Conservation (phyloP, 1,140 invertebrate genomes). For the Drosophila oshimai region DNA sequence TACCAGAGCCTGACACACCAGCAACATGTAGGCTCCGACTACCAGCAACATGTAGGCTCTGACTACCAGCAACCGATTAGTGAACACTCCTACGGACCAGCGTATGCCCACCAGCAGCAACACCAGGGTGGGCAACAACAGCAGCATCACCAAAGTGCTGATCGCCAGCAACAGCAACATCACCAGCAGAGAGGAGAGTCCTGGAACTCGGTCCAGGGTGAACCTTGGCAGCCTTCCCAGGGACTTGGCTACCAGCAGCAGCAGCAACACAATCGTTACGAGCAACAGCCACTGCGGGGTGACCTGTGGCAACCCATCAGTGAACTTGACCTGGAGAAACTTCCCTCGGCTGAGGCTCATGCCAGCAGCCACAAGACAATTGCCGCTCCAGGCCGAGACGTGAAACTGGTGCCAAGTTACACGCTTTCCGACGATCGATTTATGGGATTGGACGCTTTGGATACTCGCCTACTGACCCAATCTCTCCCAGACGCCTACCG, state of each 20-base stretch:
- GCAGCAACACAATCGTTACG: not conserved
- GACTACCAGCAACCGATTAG: not conserved
- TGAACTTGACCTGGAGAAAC: slow-evolving; percentile 9
- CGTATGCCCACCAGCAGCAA: not conserved
- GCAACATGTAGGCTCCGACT: not conserved
- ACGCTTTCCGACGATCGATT: slow-evolving; percentile 38
- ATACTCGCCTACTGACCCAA: slow-evolving; percentile 30
- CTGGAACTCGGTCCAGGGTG: not conserved
- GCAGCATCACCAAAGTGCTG: not conserved
- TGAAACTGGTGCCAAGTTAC: slow-evolving; percentile 25
- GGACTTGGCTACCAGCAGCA: not conserved
- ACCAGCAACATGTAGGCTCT: not conserved
- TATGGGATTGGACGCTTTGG: slow-evolving; percentile 32
- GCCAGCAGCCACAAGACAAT: slow-evolving; percentile 32
- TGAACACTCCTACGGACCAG: not conserved
- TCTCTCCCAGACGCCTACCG: slow-evolving; percentile 43
- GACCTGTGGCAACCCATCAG: slow-evolving; percentile 11
- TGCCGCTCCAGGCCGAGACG: slow-evolving; percentile 8
- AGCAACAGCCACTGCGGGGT: not conserved
- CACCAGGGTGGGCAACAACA: not conserved
- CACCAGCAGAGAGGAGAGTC: not conserved
- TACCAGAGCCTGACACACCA: not conserved
- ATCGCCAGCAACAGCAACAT: not conserved
- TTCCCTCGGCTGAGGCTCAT: slow-evolving; percentile 24
- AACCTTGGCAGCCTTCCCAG: slow-evolving; percentile 2